Evolutionary conservation across 1,140 invertebrate genomes (phyloP).

Genomic region (Drosophila asahinai): DNA sequence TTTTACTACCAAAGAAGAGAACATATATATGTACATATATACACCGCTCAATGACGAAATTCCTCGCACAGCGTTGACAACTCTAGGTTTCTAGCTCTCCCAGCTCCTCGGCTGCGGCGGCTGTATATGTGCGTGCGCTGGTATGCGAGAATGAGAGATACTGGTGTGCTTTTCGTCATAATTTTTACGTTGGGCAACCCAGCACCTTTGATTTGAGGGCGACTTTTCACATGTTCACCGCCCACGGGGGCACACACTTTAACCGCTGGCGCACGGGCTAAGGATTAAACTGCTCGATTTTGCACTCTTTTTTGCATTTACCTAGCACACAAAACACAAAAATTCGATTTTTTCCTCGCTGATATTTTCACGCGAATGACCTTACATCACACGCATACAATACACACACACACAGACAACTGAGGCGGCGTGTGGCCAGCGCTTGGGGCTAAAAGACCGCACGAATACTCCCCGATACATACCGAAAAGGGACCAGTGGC

Average conservation of each 20-base stretch:
- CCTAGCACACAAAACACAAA: slow-evolving; percentile 84
- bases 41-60: slow-evolving; percentile 81
- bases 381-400: slow-evolving; percentile 78
- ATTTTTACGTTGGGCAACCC: slow-evolving; percentile 62
- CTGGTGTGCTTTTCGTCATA: slow-evolving; percentile 70
- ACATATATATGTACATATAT: slow-evolving; percentile 33
- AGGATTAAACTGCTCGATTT: slow-evolving; percentile 54
- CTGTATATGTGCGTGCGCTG: slow-evolving; percentile 40
- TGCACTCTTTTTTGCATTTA: slow-evolving; percentile 67
- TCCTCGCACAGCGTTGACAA: slow-evolving; percentile 76
- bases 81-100: slow-evolving; percentile 76
- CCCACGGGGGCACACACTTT: slow-evolving; percentile 34
- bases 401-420: slow-evolving; percentile 63
- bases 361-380: slow-evolving; percentile 78
- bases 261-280: slow-evolving; percentile 44
- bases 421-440: slow-evolving; percentile 8
- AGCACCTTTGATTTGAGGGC: slow-evolving; percentile 39
- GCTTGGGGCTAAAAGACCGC: background rate
- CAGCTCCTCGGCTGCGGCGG: slow-evolving; percentile 55
- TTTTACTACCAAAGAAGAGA: slow-evolving; percentile 72
- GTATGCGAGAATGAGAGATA: slow-evolving; percentile 26
- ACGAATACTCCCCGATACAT: slow-evolving; percentile 18
- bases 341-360: slow-evolving; percentile 82
- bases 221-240: slow-evolving; percentile 55
- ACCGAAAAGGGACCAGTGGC: slow-evolving; percentile 12